phyloP scores from a whole-genome alignment of 2,888 invertebrate genomes.

The Pseudococcus viburni region DNA sequence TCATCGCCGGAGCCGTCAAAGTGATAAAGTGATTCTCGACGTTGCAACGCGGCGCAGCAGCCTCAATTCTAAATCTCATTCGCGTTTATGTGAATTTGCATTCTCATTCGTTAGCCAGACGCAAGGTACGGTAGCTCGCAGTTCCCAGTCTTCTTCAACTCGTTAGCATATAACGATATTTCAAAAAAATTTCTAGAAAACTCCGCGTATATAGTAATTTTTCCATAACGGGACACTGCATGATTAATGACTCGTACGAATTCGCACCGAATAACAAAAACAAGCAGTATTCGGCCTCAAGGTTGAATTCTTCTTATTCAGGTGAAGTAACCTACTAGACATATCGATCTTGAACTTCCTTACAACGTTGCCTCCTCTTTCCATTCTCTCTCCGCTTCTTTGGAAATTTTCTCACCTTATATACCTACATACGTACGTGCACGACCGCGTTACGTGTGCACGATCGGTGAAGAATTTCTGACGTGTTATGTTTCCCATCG shows the following conservation, averaged over 20 bases:
- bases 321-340: background rate
- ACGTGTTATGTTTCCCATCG: no score
- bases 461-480: no score
- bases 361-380: background rate
- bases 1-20: constrained; percentile 5
- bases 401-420: no score
- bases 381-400: no score
- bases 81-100: constrained; percentile 22
- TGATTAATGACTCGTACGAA: constrained; percentile 44
- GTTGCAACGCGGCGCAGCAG: background rate
- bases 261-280: constrained; percentile 38
- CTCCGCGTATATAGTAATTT: constrained; percentile 21
- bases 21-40: constrained; percentile 43
- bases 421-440: no score
- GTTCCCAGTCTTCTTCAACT: background rate
- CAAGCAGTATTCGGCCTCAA: constrained; percentile 28
- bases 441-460: no score
- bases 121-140: background rate
- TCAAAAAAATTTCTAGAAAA: constrained; percentile 44
- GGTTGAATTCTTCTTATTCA: background rate
- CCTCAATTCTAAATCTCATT: background rate
- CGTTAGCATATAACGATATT: constrained; percentile 48
- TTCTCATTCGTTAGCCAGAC: constrained; percentile 18
- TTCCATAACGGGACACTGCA: constrained; percentile 30
- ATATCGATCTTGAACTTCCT: background rate